phyloP scores from a whole-genome alignment of 2,888 invertebrate genomes.

The Melitaea athalia region DNA sequence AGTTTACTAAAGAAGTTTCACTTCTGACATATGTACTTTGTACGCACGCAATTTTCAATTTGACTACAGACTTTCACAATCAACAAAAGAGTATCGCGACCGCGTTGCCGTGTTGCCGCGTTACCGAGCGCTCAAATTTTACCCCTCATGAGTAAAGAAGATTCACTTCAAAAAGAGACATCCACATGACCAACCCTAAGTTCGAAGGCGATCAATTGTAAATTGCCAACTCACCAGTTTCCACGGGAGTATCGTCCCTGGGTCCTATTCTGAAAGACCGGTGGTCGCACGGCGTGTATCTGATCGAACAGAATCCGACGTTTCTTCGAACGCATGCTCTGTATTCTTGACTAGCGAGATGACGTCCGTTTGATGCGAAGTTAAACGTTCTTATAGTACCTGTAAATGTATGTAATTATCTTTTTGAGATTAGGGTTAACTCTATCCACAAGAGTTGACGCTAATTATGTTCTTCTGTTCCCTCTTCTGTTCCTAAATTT shows the following conservation, averaged over 20 bases:
- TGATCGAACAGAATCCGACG: conserved; percentile 87
- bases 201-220: not conserved
- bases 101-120: too few relatives aligned
- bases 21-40: too few relatives aligned
- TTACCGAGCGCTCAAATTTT: too few relatives aligned
- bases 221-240: conserved; percentile 49
- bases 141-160: too few relatives aligned
- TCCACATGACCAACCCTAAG: too few relatives aligned
- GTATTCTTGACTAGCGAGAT: conserved; percentile 90
- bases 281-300: conserved; percentile 88
- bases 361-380: conserved; percentile 91
- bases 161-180: too few relatives aligned
- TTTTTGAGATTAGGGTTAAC: not conserved
- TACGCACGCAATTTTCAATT: too few relatives aligned
- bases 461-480: too few relatives aligned
- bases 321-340: conserved; percentile 88
- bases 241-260: conserved; percentile 43
- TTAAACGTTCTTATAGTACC: conserved; percentile 89
- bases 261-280: conserved; percentile 89
- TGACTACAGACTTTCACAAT: too few relatives aligned
- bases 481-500: too few relatives aligned
- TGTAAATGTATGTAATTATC: conserved; percentile 40
- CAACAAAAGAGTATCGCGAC: too few relatives aligned
- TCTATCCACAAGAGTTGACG: not conserved
- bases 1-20: too few relatives aligned